These are phyloP conservation scores for Actenoides lindsayi DNA, from an alignment of 2,113 vertebrate genomes.

Conservation along the genomic window DNA sequence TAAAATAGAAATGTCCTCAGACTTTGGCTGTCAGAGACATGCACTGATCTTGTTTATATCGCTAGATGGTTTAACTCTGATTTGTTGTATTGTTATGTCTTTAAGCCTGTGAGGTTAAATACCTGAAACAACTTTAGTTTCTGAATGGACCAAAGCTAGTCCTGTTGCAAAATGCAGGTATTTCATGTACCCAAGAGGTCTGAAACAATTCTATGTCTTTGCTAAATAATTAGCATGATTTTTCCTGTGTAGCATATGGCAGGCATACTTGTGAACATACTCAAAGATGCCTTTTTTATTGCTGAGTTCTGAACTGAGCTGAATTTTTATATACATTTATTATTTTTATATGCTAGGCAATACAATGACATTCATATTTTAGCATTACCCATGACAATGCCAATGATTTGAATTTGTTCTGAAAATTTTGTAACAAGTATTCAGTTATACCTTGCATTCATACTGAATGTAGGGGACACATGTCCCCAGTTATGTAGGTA, in stretches of 20 bases:
- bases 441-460: background rate
- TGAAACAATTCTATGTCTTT: conserved; percentile 45
- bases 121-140: background rate
- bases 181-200: conserved; percentile 22
- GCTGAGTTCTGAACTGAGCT: conserved; percentile 47
- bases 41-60: background rate
- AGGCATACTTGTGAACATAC: conserved; percentile 58
- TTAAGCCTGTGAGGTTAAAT: background rate
- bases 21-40: background rate
- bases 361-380: background rate
- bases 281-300: conserved; percentile 41
- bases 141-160: background rate
- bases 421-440: background rate
- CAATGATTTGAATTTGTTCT: background rate
- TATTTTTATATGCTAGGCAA: background rate
- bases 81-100: background rate
- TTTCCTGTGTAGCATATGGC: conserved; percentile 41
- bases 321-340: background rate
- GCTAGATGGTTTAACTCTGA: background rate
- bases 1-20: background rate
- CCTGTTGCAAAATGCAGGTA: background rate
- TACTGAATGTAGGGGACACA: too few relatives aligned
- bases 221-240: conserved; percentile 43
- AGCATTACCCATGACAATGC: background rate
- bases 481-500: background rate